Evolutionary conservation across 2,888 invertebrate genomes (phyloP).

Genomic region (Caenorhabditis sp.): DNA sequence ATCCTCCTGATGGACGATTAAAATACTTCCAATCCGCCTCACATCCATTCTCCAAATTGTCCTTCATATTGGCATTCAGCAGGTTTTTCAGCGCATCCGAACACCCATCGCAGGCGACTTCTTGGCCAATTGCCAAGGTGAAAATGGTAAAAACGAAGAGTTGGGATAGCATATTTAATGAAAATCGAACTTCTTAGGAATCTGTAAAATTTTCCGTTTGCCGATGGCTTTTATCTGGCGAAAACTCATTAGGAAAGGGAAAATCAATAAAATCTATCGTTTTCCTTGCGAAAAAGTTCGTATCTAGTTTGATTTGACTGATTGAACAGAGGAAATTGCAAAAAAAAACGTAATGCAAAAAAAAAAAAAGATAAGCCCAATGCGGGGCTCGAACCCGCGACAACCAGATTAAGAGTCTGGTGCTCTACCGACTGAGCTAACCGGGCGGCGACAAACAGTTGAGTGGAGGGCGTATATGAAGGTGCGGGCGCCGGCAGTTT

Average conservation of each 20-base stretch:
- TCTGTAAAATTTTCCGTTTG: neutral
- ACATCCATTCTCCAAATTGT: slow-evolving; percentile 18
- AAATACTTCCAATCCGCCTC: slow-evolving; percentile 23
- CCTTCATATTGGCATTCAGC: slow-evolving; percentile 20
- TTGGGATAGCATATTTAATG: neutral
- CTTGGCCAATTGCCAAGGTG: too few relatives aligned
- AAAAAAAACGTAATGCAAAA: too few relatives aligned
- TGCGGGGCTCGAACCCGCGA: slow-evolving; percentile 82
- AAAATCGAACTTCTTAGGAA: too few relatives aligned
- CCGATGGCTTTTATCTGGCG: too few relatives aligned
- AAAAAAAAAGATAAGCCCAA: slow-evolving; percentile 70
- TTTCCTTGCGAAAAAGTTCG: too few relatives aligned
- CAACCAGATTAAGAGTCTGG: slow-evolving; percentile 82
- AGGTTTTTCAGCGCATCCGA: neutral
- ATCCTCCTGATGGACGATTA: slow-evolving; percentile 20
- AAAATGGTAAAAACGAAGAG: slow-evolving; percentile 2
- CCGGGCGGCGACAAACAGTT: slow-evolving; percentile 66
- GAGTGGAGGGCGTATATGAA: too few relatives aligned
- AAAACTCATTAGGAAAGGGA: too few relatives aligned
- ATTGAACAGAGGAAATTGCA: too few relatives aligned
- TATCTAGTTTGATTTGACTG: too few relatives aligned
- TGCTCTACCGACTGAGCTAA: slow-evolving; percentile 83
- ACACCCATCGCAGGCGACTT: neutral
- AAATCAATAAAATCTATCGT: too few relatives aligned
- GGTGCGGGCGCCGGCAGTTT: too few relatives aligned